phyloP scores from a whole-genome alignment of 1,140 invertebrate genomes.

The Pogonognathellus flavescens region DNA sequence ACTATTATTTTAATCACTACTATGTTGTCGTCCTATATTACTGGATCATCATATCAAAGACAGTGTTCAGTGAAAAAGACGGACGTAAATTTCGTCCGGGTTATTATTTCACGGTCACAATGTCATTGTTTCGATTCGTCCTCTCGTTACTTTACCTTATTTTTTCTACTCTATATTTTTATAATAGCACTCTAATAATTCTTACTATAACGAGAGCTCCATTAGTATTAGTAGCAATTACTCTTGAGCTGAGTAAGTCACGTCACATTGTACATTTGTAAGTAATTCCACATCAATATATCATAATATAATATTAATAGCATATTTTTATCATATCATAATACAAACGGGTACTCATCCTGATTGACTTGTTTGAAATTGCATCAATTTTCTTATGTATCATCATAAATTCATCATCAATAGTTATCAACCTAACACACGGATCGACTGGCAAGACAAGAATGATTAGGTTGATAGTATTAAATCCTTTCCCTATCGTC shows the following conservation, averaged over 20 bases:
- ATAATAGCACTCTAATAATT: constrained; percentile 37
- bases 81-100: no score
- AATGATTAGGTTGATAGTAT: not conserved
- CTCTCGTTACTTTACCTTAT: constrained; percentile 7
- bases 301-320: constrained; percentile 8
- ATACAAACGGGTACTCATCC: constrained; percentile 31
- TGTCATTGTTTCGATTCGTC: constrained; percentile 14
- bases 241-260: constrained; percentile 40
- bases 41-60: no score
- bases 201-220: constrained; percentile 3
- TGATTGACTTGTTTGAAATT: constrained; percentile 46
- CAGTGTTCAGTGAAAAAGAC: no score
- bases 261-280: constrained; percentile 45
- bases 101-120: constrained; percentile 8
- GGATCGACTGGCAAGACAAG: not conserved
- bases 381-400: constrained; percentile 44
- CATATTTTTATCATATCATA: not conserved
- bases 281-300: constrained; percentile 8
- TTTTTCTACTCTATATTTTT: no score
- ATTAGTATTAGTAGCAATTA: constrained; percentile 16
- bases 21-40: not conserved
- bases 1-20: no score
- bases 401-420: constrained; percentile 13
- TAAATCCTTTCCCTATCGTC: not conserved
- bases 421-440: not conserved